Evolutionary conservation across 2,888 invertebrate species (phyloP).

Genomic region (Laspeyria flexula): DNA sequence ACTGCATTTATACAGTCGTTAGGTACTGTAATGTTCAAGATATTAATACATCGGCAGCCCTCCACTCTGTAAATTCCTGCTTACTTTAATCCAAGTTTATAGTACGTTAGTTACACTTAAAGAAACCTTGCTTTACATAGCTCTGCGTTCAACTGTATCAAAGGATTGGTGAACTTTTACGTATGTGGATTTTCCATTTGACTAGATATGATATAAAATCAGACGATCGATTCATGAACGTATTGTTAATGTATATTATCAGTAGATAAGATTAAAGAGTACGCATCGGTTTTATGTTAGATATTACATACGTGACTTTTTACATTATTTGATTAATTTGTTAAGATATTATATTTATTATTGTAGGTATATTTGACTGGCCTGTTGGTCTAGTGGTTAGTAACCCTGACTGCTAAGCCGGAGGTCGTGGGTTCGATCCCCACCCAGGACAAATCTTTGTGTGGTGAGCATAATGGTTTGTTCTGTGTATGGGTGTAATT

Average conservation of each 20-base stretch:
- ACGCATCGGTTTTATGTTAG: neutral
- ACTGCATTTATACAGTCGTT: slow-evolving; percentile 64
- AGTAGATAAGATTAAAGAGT: slow-evolving; percentile 13
- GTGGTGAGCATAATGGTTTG: too few relatives aligned
- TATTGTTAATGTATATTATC: slow-evolving; percentile 7
- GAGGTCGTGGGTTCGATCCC: too few relatives aligned
- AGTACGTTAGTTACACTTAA: slow-evolving; percentile 13
- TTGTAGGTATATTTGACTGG: too few relatives aligned
- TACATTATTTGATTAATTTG: too few relatives aligned
- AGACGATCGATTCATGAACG: slow-evolving; percentile 8
- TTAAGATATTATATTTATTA: neutral
- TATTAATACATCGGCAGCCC: slow-evolving; percentile 44
- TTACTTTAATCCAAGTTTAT: slow-evolving; percentile 43
- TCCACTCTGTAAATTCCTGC: slow-evolving; percentile 28
- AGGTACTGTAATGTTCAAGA: slow-evolving; percentile 45
- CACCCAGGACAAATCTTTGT: too few relatives aligned
- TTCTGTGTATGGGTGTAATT: too few relatives aligned
- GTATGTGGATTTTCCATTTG: neutral
- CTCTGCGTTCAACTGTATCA: slow-evolving; percentile 15
- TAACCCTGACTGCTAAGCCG: too few relatives aligned
- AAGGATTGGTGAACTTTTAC: slow-evolving; percentile 7
- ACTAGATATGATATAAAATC: too few relatives aligned
- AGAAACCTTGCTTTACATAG: slow-evolving; percentile 5
- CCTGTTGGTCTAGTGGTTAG: too few relatives aligned
- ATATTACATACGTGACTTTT: neutral